Percentiles rank a stretch among this genome's conserved stretches.
phyloP scores from a whole-genome alignment of 2,797 vertebrate species.

The Epinephelus malabaricus region DNA sequence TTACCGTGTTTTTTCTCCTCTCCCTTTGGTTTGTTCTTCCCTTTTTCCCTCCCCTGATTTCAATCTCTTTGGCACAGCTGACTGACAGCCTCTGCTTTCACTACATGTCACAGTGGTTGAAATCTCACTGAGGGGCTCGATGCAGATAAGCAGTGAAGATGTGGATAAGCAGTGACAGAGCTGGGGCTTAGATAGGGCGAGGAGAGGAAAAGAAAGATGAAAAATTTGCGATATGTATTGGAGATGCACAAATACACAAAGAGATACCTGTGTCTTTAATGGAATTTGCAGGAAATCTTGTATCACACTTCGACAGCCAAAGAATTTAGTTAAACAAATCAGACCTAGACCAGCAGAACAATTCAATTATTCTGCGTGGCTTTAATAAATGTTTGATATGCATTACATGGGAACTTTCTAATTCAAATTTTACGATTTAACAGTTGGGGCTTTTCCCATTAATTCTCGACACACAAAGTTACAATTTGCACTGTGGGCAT shows the following conservation, averaged over 20 bases:
- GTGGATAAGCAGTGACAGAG: constrained; percentile 90
- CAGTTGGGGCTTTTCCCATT: constrained; percentile 93
- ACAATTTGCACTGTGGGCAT: constrained; percentile 80
- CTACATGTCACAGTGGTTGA: constrained; percentile 81
- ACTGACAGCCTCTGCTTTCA: constrained; percentile 87
- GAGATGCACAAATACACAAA: constrained; percentile 91
- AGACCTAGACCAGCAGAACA: constrained; percentile 92
- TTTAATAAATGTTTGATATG: constrained; percentile 96
- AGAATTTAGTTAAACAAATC: constrained; percentile 96
- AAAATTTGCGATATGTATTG: constrained; percentile 88
- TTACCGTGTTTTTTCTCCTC: constrained; percentile 14
- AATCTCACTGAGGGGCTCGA: constrained; percentile 83
- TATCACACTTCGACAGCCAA: constrained; percentile 94
- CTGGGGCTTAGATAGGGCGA: constrained; percentile 74
- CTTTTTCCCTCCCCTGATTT: constrained; percentile 67
- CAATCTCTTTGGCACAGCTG: constrained; percentile 81
- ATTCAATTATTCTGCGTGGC: constrained; percentile 96
- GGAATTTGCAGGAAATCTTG: constrained; percentile 94
- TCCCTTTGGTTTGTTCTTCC: constrained; percentile 44
- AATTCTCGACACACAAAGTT: constrained; percentile 90
- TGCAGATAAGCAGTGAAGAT: constrained; percentile 88
- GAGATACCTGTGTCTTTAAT: constrained; percentile 93
- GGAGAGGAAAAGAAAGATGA: constrained; percentile 84
- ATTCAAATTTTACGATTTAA: constrained; percentile 97
- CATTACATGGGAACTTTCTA: constrained; percentile 90